Percentiles rank a stretch among this genome's conserved stretches.
Evolutionary conservation across 2,888 invertebrate genomes (phyloP).

Genomic region (Frankliniella intonsa): DNA sequence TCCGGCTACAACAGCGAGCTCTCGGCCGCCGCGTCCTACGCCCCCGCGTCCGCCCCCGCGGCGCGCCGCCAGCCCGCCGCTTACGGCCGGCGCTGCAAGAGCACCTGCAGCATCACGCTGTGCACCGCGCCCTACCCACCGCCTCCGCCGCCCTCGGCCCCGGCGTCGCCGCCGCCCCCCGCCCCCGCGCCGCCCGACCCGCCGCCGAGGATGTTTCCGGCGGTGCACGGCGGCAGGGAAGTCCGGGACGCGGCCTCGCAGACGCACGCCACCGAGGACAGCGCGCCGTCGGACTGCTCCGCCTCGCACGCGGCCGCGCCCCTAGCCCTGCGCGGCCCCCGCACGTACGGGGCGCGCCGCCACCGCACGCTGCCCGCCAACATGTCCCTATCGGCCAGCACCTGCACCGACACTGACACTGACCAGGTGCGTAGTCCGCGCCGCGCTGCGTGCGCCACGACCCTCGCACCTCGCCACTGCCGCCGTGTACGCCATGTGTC

Average conservation of each 20-base stretch:
- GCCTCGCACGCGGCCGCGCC: not conserved
- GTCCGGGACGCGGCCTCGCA: constrained; percentile 13
- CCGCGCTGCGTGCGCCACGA: constrained; percentile 38
- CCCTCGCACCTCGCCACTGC: constrained; percentile 40
- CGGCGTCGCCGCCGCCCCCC: not conserved
- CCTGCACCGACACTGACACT: constrained; percentile 37
- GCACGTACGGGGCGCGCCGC: not conserved
- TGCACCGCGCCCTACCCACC: constrained; percentile 48
- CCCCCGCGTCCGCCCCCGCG: constrained; percentile 39
- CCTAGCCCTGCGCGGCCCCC: not conserved
- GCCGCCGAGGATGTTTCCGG: not conserved
- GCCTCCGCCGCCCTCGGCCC: constrained; percentile 10
- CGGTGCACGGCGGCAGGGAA: not conserved
- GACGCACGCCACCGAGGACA: constrained; percentile 17
- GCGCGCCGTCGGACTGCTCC: constrained; percentile 24
- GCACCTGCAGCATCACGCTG: constrained; percentile 64
- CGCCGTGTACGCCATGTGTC: not conserved
- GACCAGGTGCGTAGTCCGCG: constrained; percentile 36
- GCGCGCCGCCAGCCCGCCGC: constrained; percentile 42
- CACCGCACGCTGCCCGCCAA: constrained; percentile 34
- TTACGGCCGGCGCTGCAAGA: constrained; percentile 55
- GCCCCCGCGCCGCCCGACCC: not conserved
- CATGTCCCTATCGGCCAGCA: constrained; percentile 41
- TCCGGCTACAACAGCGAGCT: constrained; percentile 56
- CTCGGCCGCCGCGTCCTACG: constrained; percentile 41